phyloP scores from a whole-genome alignment of 2,888 invertebrate genomes.

The Nomada goodeniana region DNA sequence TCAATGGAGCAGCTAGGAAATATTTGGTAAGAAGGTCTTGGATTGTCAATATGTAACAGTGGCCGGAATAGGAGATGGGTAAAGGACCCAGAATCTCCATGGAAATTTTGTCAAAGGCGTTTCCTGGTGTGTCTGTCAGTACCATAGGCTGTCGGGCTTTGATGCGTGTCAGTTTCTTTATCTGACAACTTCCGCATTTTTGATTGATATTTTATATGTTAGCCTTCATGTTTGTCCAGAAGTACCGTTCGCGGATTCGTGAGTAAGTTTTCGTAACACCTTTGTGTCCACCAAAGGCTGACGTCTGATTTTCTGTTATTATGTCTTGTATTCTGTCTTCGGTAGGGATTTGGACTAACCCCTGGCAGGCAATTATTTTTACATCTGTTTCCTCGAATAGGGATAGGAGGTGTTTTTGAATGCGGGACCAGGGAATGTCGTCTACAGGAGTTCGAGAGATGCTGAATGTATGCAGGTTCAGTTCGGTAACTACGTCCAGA shows the following conservation, averaged over 20 bases:
- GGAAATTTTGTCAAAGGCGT: constrained; percentile 31
- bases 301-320: constrained; percentile 4
- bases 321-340: not conserved
- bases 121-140: constrained; percentile 23
- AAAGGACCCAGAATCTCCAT: constrained; percentile 51
- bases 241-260: not conserved
- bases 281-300: constrained; percentile 46
- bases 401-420: not conserved
- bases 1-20: not conserved
- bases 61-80: not conserved
- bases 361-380: not conserved
- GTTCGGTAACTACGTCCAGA: not conserved
- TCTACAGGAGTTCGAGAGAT: not conserved
- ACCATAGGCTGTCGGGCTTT: constrained; percentile 40
- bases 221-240: constrained; percentile 9
- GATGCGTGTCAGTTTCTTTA: not conserved
- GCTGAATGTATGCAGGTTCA: not conserved
- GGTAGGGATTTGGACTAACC: not conserved
- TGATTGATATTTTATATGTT: constrained; percentile 31
- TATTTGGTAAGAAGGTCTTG: not conserved
- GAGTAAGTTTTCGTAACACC: constrained; percentile 38
- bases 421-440: not conserved
- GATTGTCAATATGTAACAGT: not conserved
- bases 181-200: constrained; percentile 27
- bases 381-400: not conserved